Evolutionary conservation across 2,797 vertebrate genomes (phyloP).

Genomic region (Eulemur coronatus): DNA sequence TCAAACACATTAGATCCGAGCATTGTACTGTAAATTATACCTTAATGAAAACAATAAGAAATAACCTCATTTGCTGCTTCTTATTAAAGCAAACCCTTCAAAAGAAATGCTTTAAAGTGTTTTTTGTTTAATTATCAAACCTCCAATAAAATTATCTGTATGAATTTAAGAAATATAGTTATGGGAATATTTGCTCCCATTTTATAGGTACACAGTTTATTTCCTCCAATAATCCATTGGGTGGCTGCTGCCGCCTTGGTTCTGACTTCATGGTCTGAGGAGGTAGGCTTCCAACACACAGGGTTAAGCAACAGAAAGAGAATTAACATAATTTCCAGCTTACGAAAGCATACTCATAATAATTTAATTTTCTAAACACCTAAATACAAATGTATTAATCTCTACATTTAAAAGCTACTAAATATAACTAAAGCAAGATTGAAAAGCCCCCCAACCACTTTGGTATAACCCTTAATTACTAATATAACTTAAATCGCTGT

Average conservation of each 20-base stretch:
- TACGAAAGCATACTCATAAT: background rate
- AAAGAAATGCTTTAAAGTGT: background rate
- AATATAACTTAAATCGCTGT: background rate
- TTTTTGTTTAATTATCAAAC: background rate
- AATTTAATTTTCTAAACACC: background rate
- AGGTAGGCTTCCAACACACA: background rate
- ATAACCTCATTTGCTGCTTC: background rate
- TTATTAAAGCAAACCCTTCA: background rate
- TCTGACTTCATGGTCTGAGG: background rate
- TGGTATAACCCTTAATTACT: background rate
- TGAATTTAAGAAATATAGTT: background rate
- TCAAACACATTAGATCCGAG: background rate
- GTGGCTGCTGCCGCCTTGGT: background rate
- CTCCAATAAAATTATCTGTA: background rate
- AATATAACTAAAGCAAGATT: background rate
- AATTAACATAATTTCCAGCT: background rate
- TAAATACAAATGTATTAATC: background rate
- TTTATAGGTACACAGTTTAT: background rate
- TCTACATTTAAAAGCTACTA: background rate
- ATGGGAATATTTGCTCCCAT: background rate
- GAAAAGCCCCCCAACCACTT: background rate
- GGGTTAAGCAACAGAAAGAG: background rate
- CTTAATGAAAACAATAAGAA: background rate
- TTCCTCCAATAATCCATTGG: background rate
- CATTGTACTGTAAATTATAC: background rate